A percentile compares a stretch with the other conserved stretches of the same genome.
Conservation (phyloP, 1,140 invertebrate genomes). For the Drosophila orena region DNA sequence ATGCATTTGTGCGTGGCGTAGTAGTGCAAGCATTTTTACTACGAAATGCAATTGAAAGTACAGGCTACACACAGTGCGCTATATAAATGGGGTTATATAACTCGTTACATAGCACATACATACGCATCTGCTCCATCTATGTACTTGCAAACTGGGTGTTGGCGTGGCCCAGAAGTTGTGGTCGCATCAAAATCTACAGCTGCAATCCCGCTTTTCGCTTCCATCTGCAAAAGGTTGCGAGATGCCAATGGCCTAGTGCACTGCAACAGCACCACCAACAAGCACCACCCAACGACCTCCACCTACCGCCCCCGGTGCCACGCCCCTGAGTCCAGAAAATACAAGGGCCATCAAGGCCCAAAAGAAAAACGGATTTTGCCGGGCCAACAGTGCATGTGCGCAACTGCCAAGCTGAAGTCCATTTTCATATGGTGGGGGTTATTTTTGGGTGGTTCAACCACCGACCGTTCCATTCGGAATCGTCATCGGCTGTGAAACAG, state of each 20-base stretch:
- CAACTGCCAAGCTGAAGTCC: slow-evolving; percentile 56
- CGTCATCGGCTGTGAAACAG: slow-evolving; percentile 64
- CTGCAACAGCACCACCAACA: slow-evolving; percentile 25
- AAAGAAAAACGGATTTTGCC: slow-evolving; percentile 39
- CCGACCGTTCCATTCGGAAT: slow-evolving; percentile 42
- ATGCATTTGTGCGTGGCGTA: not conserved
- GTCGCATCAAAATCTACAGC: slow-evolving; percentile 48
- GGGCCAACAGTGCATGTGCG: slow-evolving; percentile 49
- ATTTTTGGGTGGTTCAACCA: slow-evolving; percentile 7
- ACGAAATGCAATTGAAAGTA: slow-evolving; percentile 61
- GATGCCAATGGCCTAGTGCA: slow-evolving; percentile 82
- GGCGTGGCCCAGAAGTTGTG: slow-evolving; percentile 48
- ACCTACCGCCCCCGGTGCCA: slow-evolving; percentile 32
- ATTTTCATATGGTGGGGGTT: slow-evolving; percentile 18
- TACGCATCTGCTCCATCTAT: slow-evolving; percentile 15
- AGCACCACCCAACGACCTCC: slow-evolving; percentile 4
- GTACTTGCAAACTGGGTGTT: slow-evolving; percentile 46
- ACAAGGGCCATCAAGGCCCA: slow-evolving; percentile 2
- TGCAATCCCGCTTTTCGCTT: slow-evolving; percentile 53
- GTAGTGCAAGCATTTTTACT: slow-evolving; percentile 48
- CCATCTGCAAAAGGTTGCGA: slow-evolving; percentile 57
- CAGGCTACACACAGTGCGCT: slow-evolving; percentile 48
- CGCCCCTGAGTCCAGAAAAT: slow-evolving; percentile 39
- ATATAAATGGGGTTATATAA: slow-evolving; percentile 35
- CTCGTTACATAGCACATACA: slow-evolving; percentile 2